Evolutionary conservation across 92 coral and sea anemone species (phyloP), one percentile per base, ranked within the genome.

Genomic region (Muricea muricata): DNA sequence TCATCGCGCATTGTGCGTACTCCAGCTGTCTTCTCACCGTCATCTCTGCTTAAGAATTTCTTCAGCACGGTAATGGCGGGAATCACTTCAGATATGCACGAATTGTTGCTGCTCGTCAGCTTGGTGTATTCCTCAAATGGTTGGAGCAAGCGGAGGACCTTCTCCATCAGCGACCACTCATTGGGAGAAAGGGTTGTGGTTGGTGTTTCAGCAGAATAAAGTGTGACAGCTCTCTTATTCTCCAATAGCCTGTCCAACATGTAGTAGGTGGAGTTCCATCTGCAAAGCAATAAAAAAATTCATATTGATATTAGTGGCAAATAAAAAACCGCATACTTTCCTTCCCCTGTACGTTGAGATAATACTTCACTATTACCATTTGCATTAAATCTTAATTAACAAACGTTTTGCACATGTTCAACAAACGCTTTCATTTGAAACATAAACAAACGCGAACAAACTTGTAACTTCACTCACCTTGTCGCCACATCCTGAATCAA

Each of bases 1-100:
- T 40, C n/a, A n/a, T n/a, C n/a, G n/a, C n/a, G n/a, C n/a, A n/a
- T n/a, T n/a, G n/a, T n/a, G n/a, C n/a, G n/a, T n/a, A n/a, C n/a
- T n/a, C n/a, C n/a, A n/a, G n/a, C n/a, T n/a, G n/a, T n/a, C n/a
- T n/a, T 40, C 56, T 40, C 78, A 12, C 26, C 48, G 45, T 68
- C 46, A 13, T 31, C 75, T 68, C 46, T 68, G 46, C 75, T 68
- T 29, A 68, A 32, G 26, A 31, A 68, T 23, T 68, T 68, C 41
- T 68, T 68, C n/a, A 68, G 75, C 75, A 68, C 75, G 26, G 78
- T 72, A 34, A 72, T 72, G 55, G 78, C 78, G 18, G n/a, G n/a
- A n/a, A n/a, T n/a, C n/a, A n/a, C n/a, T n/a, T n/a, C n/a, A n/a
- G n/a, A n/a, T n/a, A n/a, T 56, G 78, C 40, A 72, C 35, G 17